phyloP scores from a whole-genome alignment of 2,797 vertebrate genomes.

The Urophycis tenuis region DNA sequence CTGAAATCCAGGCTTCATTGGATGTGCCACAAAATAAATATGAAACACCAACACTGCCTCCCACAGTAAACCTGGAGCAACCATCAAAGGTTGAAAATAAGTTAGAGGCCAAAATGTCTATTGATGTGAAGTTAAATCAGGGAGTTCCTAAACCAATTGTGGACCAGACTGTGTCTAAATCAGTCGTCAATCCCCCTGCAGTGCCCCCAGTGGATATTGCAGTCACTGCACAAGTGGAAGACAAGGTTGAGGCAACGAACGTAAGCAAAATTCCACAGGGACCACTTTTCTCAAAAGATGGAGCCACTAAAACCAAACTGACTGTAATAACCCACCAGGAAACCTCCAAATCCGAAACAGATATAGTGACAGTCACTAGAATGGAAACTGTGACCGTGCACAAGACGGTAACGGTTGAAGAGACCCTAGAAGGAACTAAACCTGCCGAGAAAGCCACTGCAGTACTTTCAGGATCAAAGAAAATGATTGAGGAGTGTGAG shows the following conservation, averaged over 20 bases:
- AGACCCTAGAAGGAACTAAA: conserved; percentile 28
- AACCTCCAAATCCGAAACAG: conserved; percentile 29
- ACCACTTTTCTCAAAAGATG: conserved; percentile 17
- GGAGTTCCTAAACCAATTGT: conserved; percentile 25
- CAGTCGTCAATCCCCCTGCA: conserved; percentile 14
- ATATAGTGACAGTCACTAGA: conserved; percentile 32
- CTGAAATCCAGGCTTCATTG: conserved; percentile 20
- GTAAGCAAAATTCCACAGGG: conserved; percentile 30
- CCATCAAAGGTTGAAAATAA: conserved; percentile 16
- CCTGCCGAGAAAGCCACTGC: conserved; percentile 29
- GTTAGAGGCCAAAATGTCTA: conserved; percentile 17
- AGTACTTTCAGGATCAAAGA: conserved; percentile 28
- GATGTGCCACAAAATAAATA: conserved; percentile 15
- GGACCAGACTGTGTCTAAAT: conserved; percentile 23
- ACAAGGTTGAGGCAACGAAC: conserved; percentile 29
- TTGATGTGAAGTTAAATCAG: conserved; percentile 18
- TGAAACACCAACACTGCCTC: conserved; percentile 3
- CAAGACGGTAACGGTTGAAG: conserved; percentile 37
- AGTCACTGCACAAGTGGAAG: conserved; percentile 33
- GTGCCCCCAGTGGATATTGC: conserved; percentile 30
- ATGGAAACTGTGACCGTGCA: conserved; percentile 51
- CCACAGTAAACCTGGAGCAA: conserved; percentile 20
- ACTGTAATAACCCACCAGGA: conserved; percentile 26
- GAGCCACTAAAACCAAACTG: conserved; percentile 9
- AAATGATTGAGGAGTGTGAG: conserved; percentile 28